Evolutionary conservation across 92 coral and sea anemone species (phyloP).

Genomic region (Hydrozoanthus gracilis): DNA sequence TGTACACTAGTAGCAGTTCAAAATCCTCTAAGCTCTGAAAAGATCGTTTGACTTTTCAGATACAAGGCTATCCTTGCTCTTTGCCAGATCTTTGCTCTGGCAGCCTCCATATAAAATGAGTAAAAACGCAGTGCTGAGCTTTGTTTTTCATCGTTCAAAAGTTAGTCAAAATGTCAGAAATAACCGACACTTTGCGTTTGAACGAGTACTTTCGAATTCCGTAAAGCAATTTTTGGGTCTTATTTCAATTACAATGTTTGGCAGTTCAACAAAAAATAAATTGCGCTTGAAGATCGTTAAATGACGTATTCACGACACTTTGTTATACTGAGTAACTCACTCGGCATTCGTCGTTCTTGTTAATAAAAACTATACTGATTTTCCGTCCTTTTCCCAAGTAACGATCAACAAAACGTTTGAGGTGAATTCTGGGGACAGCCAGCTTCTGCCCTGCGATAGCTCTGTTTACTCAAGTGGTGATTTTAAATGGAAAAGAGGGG

Average conservation of each 20-base stretch:
- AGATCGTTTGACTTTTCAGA: background rate
- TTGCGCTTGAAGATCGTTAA: background rate
- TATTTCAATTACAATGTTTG: background rate
- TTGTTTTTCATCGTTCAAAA: background rate
- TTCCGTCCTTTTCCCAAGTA: background rate
- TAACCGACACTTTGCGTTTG: background rate
- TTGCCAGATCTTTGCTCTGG: background rate
- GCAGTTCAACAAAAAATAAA: background rate
- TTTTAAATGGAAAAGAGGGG: constrained; percentile 33
- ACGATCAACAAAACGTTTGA: constrained; percentile 9
- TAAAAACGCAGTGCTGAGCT: background rate
- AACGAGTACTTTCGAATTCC: background rate
- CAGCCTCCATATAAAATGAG: background rate
- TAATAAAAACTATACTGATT: background rate
- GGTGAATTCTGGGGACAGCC: constrained; percentile 19
- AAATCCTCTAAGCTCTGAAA: background rate
- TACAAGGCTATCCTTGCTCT: background rate
- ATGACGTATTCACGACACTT: background rate
- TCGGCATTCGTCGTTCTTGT: background rate
- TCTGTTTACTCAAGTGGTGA: background rate
- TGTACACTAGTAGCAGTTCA: constrained; percentile 12
- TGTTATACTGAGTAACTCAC: background rate
- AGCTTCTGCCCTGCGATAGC: constrained; percentile 22
- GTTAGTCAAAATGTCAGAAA: background rate
- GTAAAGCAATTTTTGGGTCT: background rate